phyloP scores from a whole-genome alignment of 1,140 invertebrate species.

The Apis dorsata region DNA sequence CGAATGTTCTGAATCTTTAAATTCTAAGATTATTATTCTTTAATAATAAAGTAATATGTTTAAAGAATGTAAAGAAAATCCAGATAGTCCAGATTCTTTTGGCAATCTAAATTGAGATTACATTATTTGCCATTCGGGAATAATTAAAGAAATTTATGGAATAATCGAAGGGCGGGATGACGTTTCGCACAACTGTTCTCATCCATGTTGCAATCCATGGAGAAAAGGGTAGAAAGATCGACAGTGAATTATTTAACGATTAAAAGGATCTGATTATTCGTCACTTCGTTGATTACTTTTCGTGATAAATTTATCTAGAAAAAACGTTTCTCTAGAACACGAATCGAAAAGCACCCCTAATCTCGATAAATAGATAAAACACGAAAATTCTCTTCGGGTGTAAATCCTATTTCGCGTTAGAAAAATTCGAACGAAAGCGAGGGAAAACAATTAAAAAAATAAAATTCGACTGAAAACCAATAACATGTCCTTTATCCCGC shows the following conservation, averaged over 20 bases:
- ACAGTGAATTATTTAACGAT: constrained; percentile 78
- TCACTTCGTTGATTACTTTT: constrained; percentile 14
- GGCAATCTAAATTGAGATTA: constrained; percentile 71
- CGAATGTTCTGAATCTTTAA: no score
- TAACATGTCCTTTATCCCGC: not conserved
- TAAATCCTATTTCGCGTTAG: no score
- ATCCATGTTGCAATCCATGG: constrained; percentile 49
- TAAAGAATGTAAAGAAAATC: not conserved
- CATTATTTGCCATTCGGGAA: constrained; percentile 71
- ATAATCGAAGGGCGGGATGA: constrained; percentile 73
- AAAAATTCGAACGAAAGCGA: no score
- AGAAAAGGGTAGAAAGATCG: constrained; percentile 76
- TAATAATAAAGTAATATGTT: not conserved
- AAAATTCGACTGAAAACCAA: not conserved
- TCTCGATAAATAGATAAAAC: no score
- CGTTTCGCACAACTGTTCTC: constrained; percentile 35
- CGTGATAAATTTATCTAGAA: not conserved
- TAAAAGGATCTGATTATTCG: constrained; percentile 60
- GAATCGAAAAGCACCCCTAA: no score
- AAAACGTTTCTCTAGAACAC: no score
- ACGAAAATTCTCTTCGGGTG: no score
- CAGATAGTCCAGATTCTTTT: constrained; percentile 43
- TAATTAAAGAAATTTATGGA: constrained; percentile 41
- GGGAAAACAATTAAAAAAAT: no score
- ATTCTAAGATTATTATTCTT: no score